phyloP scores from a whole-genome alignment of 2,888 invertebrate species.

The Melanostoma mellinum region DNA sequence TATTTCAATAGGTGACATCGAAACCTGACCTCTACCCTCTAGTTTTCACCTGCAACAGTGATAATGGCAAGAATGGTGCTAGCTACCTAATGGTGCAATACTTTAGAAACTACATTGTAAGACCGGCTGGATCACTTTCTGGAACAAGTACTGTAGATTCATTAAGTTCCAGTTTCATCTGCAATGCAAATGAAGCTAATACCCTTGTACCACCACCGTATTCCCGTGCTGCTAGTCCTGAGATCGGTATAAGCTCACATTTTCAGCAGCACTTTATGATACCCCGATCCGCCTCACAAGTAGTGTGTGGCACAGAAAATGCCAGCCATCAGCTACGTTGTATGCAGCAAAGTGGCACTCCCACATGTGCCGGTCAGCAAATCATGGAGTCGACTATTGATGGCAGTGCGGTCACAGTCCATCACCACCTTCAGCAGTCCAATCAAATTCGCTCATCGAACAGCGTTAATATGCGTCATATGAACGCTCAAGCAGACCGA shows the following conservation, averaged over 20 bases:
- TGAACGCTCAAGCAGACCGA: conserved; percentile 70
- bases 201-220: conserved; percentile 92
- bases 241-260: conserved; percentile 83
- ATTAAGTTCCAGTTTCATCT: conserved; percentile 92
- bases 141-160: conserved; percentile 94
- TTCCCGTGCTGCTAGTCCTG: conserved; percentile 90
- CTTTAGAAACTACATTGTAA: conserved; percentile 90
- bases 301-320: conserved; percentile 81
- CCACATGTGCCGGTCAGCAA: conserved; percentile 68
- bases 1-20: conserved; percentile 87
- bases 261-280: conserved; percentile 80
- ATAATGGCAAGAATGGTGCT: conserved; percentile 87
- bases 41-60: conserved; percentile 90
- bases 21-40: conserved; percentile 93
- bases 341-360: conserved; percentile 55
- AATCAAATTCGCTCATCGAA: conserved; percentile 77
- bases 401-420: conserved; percentile 66
- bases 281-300: conserved; percentile 85
- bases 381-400: conserved; percentile 74
- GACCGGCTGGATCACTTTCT: conserved; percentile 89
- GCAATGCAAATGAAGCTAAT: conserved; percentile 93
- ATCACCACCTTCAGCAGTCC: conserved; percentile 66
- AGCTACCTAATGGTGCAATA: conserved; percentile 93
- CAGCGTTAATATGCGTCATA: conserved; percentile 77
- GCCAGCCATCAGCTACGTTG: conserved; percentile 73